phyloP scores from a whole-genome alignment of 2,113 vertebrate genomes.

The Alosa alosa region DNA sequence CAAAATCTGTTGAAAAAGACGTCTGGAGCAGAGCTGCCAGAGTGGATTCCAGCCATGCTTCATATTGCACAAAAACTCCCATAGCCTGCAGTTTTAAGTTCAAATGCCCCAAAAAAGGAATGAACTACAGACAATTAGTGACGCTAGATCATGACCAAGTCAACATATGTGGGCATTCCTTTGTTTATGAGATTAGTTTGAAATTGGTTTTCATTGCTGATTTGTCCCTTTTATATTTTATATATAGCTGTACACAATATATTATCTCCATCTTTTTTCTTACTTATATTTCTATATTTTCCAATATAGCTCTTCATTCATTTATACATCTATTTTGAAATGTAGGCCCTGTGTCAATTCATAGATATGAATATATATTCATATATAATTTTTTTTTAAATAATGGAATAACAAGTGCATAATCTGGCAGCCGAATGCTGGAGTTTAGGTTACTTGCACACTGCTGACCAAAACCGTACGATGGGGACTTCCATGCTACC shows the following conservation, averaged over 20 bases:
- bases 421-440: constrained; percentile 62
- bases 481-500: constrained; percentile 62
- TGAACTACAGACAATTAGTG: background rate
- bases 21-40: constrained; percentile 19
- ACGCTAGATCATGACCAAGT: constrained; percentile 28
- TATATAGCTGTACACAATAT: constrained; percentile 31
- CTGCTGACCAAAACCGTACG: constrained; percentile 69
- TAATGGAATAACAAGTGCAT: constrained; percentile 63
- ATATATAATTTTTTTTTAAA: background rate
- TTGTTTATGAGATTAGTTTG: background rate
- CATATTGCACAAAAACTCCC: constrained; percentile 40
- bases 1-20: constrained; percentile 12
- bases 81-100: constrained; percentile 25
- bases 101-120: background rate
- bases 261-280: background rate
- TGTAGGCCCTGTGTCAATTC: background rate
- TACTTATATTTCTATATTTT: constrained; percentile 20
- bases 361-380: constrained; percentile 15
- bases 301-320: constrained; percentile 1
- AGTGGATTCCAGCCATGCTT: constrained; percentile 17
- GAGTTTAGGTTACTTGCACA: constrained; percentile 31
- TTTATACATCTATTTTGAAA: background rate
- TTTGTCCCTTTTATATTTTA: constrained; percentile 18
- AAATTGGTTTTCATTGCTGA: background rate
- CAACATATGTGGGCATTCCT: constrained; percentile 31